Evolutionary conservation across 35 echinoderm and acorn worm genomes (phyloP), one percentile per base, ranked within the genome.

Genomic region (Heliocidaris erythrogramma): DNA sequence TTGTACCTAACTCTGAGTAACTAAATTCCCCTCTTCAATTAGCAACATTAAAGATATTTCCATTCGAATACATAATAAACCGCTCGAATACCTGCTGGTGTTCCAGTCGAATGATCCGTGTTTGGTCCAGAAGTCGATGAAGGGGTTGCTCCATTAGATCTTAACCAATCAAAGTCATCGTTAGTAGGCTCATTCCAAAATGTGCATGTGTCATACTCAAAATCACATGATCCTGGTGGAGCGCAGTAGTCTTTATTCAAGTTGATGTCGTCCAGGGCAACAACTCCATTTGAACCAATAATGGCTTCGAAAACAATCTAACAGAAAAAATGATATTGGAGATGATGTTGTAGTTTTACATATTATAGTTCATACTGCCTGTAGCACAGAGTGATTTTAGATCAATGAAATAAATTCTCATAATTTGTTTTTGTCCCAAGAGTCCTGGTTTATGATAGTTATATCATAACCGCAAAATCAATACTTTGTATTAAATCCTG

Each of bases 131-230:
- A 95, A 29, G 30, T 13, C 5, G 27, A 2, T 35, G 93, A 86
- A 32, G 95, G 94, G 93, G 96, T 95, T 60, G 60, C 29, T 48
- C 96, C 96, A 48, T 60, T 97, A 42, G 92, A 91, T 85, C 95
- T 49, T 47, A 94, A 60, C 96, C 96, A 97, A 92, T 97, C 96
- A 94, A 97, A 97, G 16, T 93, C 65, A 61, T 96, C 95, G 30
- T 88, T 48, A 31, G 32, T 32, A 12, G 48, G 32, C 0, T 32
- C 31, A 52, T 98, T 96, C 49, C 91, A 85, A 48, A 60, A 98
- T 14, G 97, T 98, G 48, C 97, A 98, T 69, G 95, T 94, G 69
- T 98, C 95, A 85, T 86, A 48, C 86, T 98, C 97, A 98, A 98
- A 98, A 86, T 98, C 93, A 95, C 97, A 98, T 30, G 91, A 92